phyloP scores from a whole-genome alignment of 2,797 vertebrate genomes.

The Nannoperca australis region DNA sequence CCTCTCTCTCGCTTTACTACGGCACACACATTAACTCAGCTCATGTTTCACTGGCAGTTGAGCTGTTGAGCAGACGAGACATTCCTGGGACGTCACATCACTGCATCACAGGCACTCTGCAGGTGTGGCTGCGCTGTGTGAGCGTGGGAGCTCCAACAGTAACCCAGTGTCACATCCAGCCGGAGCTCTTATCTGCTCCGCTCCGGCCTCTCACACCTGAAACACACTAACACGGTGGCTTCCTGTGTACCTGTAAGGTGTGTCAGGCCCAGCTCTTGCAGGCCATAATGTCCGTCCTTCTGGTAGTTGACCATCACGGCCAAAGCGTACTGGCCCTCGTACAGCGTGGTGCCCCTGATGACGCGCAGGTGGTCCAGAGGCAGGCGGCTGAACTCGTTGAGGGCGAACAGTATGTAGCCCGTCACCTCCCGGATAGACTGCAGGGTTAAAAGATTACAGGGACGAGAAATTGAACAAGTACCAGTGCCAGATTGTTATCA shows the following conservation, averaged over 20 bases:
- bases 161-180: constrained; percentile 30
- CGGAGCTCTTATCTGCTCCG: constrained; percentile 35
- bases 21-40: constrained; percentile 27
- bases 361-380: constrained; percentile 95
- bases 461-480: background rate
- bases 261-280: constrained; percentile 94
- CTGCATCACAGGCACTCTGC: constrained; percentile 21
- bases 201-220: constrained; percentile 42
- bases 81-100: constrained; percentile 69
- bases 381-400: constrained; percentile 93
- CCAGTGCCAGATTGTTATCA: constrained; percentile 3
- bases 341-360: constrained; percentile 94
- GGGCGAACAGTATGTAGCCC: constrained; percentile 92
- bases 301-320: constrained; percentile 96
- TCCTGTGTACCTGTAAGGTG: constrained; percentile 91
- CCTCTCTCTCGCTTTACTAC: constrained; percentile 60
- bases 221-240: constrained; percentile 9
- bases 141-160: constrained; percentile 63
- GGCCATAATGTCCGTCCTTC: constrained; percentile 91
- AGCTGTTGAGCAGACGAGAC: constrained; percentile 43
- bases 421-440: constrained; percentile 98
- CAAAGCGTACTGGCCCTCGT: constrained; percentile 90
- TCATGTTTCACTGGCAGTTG: constrained; percentile 74
- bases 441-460: constrained; percentile 2
- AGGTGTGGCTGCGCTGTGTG: constrained; percentile 66